Evolutionary conservation across 2,113 vertebrate genomes (phyloP).

Genomic region (Corythornis madagascariensis): DNA sequence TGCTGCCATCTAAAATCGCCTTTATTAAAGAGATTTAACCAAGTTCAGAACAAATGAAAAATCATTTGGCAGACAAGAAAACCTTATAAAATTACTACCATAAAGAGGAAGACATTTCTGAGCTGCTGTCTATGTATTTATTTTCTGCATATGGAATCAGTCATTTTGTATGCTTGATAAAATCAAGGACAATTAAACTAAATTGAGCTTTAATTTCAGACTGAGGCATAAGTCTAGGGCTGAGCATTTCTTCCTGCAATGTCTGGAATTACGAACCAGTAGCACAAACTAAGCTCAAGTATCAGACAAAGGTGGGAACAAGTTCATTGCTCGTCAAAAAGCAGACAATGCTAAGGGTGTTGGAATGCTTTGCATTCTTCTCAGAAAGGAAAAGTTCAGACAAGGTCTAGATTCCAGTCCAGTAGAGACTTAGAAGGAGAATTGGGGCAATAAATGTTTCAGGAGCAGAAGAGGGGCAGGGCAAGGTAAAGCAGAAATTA

Average conservation of each 20-base stretch:
- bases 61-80: slow-evolving; percentile 22
- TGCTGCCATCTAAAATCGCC: background rate
- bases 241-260: slow-evolving; percentile 67
- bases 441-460: background rate
- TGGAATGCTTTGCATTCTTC: background rate
- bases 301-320: slow-evolving; percentile 38
- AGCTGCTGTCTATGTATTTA: slow-evolving; percentile 64
- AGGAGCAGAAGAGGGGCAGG: background rate
- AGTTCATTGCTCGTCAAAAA: slow-evolving; percentile 45
- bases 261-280: slow-evolving; percentile 72
- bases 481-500: background rate
- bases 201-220: slow-evolving; percentile 81
- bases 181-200: slow-evolving; percentile 80
- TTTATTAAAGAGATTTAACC: background rate
- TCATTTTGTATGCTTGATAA: slow-evolving; percentile 74
- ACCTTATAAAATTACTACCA: background rate
- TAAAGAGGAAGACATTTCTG: slow-evolving; percentile 43
- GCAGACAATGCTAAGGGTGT: background rate
- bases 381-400: slow-evolving; percentile 22
- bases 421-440: background rate
- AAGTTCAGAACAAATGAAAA: slow-evolving; percentile 14
- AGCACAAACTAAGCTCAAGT: slow-evolving; percentile 41
- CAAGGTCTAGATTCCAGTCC: background rate
- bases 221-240: slow-evolving; percentile 58
- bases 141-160: slow-evolving; percentile 73